Evolutionary conservation across 2,888 invertebrate species (phyloP).

Genomic region (Ecliptopera silaceata): DNA sequence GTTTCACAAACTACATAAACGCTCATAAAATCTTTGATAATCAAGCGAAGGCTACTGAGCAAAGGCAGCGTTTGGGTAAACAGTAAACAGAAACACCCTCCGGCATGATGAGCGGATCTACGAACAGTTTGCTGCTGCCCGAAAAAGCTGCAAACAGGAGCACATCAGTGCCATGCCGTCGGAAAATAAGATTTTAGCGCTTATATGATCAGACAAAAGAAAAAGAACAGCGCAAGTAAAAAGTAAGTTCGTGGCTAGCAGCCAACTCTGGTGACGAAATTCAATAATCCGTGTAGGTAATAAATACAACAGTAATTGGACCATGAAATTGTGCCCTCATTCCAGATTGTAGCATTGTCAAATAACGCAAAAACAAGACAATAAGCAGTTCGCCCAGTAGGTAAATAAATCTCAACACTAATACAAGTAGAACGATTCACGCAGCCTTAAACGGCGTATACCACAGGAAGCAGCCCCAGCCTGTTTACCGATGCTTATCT

Average conservation of each 20-base stretch:
- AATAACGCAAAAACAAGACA: slow-evolving; percentile 21
- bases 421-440: slow-evolving; percentile 15
- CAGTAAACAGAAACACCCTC: slow-evolving; percentile 1
- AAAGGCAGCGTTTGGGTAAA: slow-evolving; percentile 7
- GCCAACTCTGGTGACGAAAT: background rate
- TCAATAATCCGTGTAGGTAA: background rate
- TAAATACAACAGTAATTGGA: slow-evolving; percentile 4
- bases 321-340: slow-evolving; percentile 11
- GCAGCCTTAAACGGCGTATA: slow-evolving; percentile 22
- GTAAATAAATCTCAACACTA: too few species aligned
- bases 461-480: slow-evolving; percentile 28
- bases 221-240: background rate
- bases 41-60: background rate
- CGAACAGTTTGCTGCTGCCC: background rate
- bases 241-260: background rate
- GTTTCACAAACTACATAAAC: background rate
- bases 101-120: background rate
- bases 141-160: background rate
- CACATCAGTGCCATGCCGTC: background rate
- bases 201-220: background rate
- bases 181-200: background rate
- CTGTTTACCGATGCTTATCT: slow-evolving; percentile 53
- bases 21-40: slow-evolving; percentile 5
- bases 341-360: slow-evolving; percentile 2
- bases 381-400: slow-evolving; percentile 1